Base-by-base conservation (phyloP, 1,140 invertebrate species). In the Plectrocnemia conspersa region DNA sequence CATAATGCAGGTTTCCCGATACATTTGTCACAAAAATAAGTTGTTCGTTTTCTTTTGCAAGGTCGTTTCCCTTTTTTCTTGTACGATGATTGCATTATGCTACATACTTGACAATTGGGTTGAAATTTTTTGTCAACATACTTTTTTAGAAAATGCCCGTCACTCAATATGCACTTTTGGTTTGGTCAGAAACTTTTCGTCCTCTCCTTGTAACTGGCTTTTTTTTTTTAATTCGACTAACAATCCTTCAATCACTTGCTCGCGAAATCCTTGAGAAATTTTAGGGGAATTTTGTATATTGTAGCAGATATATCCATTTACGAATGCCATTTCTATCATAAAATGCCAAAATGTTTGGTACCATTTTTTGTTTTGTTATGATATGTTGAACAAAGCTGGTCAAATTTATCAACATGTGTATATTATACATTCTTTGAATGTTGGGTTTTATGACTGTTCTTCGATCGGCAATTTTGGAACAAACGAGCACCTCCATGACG, bases 361-460 rank as follows among this genome's bases (percentile, higher is more conserved):
- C 35, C 35, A 38, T 38, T 38, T 38, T 15, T 38, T 38, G 5
- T 38, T 10, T 9, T 16, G 35, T 5, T 16, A 6, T 5, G 35
- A 15, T 38, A 38, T 38, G 35, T 38, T 15, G 35, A 10, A 38
- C 35, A 38, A 15, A 38, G 35, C 35, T 38, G 35, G 24, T 56
- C 58, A 7, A 32, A 40, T 22, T 50, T 23, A 36, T 59, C 35
- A 10, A 59, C 58, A 56, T 56, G 21, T 56, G 54, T n/a, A 18
- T 9, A 45, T 59, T 59, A 44, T 59, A 59, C 15, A 38, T 38
- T 38, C 35, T 38, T 38, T 38, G 35, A 38, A 38, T 38, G 35
- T 38, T 38, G 5, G 35, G 35, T 15, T 38, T 38, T 7, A 38
- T 38, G 6, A 38, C 35, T 38, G 6, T 38, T 38, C 35, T 38